Conservation (phyloP, 2,797 vertebrate genomes). For the Buphagus erythrorhynchus region DNA sequence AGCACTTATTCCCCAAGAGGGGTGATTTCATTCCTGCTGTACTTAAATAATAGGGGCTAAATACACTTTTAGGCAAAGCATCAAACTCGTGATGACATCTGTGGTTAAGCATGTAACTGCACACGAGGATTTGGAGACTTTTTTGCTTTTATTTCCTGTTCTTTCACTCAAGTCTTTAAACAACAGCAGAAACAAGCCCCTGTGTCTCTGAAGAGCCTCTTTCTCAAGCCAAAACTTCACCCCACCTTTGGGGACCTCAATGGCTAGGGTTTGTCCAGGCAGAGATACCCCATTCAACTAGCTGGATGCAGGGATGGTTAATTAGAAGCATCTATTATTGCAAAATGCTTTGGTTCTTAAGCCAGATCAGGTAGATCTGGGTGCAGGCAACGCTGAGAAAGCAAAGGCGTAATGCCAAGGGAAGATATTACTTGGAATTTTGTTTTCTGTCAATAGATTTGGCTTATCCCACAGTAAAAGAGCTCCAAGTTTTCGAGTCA, state of each 20-base stretch:
- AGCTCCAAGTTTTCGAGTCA: constrained; percentile 52
- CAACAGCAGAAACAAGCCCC: neutral
- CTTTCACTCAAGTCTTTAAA: neutral
- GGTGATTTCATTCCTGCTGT: constrained; percentile 33
- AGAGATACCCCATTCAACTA: neutral
- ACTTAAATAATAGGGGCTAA: constrained; percentile 23
- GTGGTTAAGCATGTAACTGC: neutral
- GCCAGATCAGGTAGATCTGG: neutral
- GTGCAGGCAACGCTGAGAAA: neutral
- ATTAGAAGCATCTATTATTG: neutral
- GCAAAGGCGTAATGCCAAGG: neutral
- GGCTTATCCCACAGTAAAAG: constrained; percentile 34
- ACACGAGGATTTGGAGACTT: neutral
- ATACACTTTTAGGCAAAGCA: constrained; percentile 36
- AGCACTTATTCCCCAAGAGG: neutral
- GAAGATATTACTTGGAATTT: constrained; percentile 15
- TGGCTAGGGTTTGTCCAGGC: fast-evolving
- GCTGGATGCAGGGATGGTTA: neutral
- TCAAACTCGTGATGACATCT: constrained; percentile 37
- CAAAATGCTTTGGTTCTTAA: neutral
- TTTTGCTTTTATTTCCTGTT: neutral
- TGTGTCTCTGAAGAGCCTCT: neutral
- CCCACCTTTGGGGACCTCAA: neutral
- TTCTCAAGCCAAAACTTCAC: neutral
- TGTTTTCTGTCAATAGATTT: constrained; percentile 60